A percentile compares a stretch with the other conserved stretches of the same genome.
These are phyloP conservation scores for Pseudobourletiella spinata DNA, from an alignment of 1,140 invertebrate genomes.

Conservation along the genomic window DNA sequence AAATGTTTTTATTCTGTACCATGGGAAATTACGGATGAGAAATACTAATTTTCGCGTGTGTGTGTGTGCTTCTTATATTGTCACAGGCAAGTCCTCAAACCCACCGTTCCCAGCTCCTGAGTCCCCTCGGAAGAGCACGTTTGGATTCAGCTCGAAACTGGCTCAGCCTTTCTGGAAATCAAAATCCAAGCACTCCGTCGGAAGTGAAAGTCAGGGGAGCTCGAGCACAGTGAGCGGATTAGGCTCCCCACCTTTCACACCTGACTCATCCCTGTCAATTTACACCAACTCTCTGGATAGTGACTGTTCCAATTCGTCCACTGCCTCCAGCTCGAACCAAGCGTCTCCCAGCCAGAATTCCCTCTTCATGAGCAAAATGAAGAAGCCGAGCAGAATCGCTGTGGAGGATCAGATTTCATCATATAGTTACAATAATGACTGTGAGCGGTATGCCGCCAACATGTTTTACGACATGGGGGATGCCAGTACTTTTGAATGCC, in stretches of 20 bases:
- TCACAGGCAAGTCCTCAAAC: too few species aligned
- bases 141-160: not conserved
- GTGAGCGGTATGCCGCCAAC: slow-evolving; percentile 21
- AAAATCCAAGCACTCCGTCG: slow-evolving; percentile 25
- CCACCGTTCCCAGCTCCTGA: too few species aligned
- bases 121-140: too few species aligned
- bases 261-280: slow-evolving; percentile 30
- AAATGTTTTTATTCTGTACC: too few species aligned
- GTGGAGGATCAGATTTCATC: slow-evolving; percentile 20
- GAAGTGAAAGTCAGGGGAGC: slow-evolving; percentile 25
- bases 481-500: slow-evolving; percentile 5
- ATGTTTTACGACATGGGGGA: slow-evolving; percentile 33
- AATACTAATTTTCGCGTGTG: too few species aligned
- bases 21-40: too few species aligned
- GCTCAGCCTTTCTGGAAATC: slow-evolving; percentile 28
- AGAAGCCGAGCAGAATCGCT: slow-evolving; percentile 1
- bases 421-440: slow-evolving; percentile 16
- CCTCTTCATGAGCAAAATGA: not conserved
- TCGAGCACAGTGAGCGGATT: slow-evolving; percentile 8
- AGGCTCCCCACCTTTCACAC: slow-evolving; percentile 24
- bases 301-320: slow-evolving; percentile 23
- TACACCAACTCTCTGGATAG: slow-evolving; percentile 30
- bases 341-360: slow-evolving; percentile 4
- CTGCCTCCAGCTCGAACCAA: slow-evolving; percentile 10
- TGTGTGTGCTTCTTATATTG: too few species aligned